Evolutionary conservation across 2,888 invertebrate species (phyloP), one percentile per base, ranked within the genome.

Genomic region (Rhyacophila evoluta): DNA sequence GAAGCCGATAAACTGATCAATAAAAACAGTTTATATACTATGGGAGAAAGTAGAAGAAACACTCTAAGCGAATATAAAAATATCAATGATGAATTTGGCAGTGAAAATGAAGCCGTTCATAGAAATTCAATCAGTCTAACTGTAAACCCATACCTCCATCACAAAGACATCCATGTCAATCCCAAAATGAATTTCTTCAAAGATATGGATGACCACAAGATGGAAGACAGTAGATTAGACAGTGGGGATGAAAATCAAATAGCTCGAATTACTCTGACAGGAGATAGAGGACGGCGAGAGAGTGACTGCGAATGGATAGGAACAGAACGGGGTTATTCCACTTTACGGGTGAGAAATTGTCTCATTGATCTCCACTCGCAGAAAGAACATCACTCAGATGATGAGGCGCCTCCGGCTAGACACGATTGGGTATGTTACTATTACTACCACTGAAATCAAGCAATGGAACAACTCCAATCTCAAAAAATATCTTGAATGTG

Each of bases 141-240:
- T 3, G 81, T 82, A 12, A 81, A 81, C 8, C 80, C 79, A 0
- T 80, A 79, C 72, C 74, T 78, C 10, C 74, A 77, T 19, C 89
- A 90, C 82, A 90, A 90, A 82, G 90, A 90, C 78, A 90, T 90
- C 27, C 90, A 90, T 79, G 87, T 90, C 0, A 90, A 90, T 81
- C 90, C 90, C n/a, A 89, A 89, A 82, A 90, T 90, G 90, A 90
- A 89, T 1, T 79, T 74, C 55, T 55, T 55, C 55, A 55, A 55
- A 55, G 55, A 55, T 19, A 55, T 55, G 55, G 55, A 55, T 2
- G 55, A 25, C 55, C 15, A 25, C 6, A 79, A 73, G 37, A 76
- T 67, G 6, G 76, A 75, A n/a, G 28, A 76, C 27, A 72, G 75
- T n/a, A 75, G 75, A 10, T 27, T 79, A 68, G 75, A 78, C 2